Evolutionary conservation across 2,113 vertebrate species (phyloP), one percentile per base, ranked within the genome.

Genomic region (Anhinga anhinga): DNA sequence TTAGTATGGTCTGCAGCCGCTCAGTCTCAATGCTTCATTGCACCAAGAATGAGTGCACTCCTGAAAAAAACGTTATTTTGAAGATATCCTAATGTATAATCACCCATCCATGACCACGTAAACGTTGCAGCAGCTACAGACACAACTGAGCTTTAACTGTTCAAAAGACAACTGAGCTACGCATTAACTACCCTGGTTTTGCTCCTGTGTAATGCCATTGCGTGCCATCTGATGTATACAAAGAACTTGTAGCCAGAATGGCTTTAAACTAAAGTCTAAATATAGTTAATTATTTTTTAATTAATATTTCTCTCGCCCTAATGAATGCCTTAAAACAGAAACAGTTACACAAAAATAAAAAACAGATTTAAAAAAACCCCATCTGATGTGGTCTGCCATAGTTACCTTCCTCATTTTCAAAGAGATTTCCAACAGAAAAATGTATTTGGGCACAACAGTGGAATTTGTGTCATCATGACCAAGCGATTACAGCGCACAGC

Each of bases 401-500:
- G 93, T 20, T 56, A 78, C 84, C 29, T 26, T 86, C 77, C 45
- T 79, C 63, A 63, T 93, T 96, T 94, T 52, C 67, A 65, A 86
- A 96, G 92, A 71, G 42, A 78, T 93, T 96, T 92, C 92, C 92
- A 97, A 88, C 63, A 91, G 86, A 56, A 96, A 95, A 93, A 69
- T 23, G 80, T 95, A 88, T 97, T 97, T 97, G 96, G 97, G 74
- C 90, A 98, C 13, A 58, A 95, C 91, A 96, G 93, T 55, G 97
- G 98, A 98, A 98, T 98, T 93, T 98, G 97, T 98, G 97, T 97
- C 98, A 98, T 98, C 95, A 66, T 94, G 97, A 98, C 97, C 98
- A 97, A 97, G 98, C 94, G 95, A 97, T 96, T 98, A 97, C 53
- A 34, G 97, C 84, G 78, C 95, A 96, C 97, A 98, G 97, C 13